These are phyloP conservation scores for Celastrina argiolus DNA, from an alignment of 2,888 invertebrate species.

Conservation along the genomic window DNA sequence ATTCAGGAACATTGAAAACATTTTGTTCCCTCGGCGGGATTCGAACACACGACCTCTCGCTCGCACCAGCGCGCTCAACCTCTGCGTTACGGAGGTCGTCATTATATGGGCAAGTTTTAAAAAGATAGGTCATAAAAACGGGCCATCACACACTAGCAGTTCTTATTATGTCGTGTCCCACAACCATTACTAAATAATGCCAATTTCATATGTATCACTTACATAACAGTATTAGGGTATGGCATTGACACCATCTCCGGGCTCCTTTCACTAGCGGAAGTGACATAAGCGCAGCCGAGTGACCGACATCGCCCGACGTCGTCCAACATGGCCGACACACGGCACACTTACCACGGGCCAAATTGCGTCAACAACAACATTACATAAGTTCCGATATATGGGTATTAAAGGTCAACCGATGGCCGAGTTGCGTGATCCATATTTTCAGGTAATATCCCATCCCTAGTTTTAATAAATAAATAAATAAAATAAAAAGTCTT, in stretches of 20 bases:
- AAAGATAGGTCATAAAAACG: no score
- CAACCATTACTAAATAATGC: no score
- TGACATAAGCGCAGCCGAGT: constrained; percentile 34
- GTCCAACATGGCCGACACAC: constrained; percentile 27
- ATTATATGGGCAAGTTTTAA: no score
- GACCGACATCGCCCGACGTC: constrained; percentile 2
- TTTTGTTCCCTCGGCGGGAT: no score
- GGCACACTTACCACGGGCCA: constrained; percentile 72
- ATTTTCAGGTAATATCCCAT: neutral
- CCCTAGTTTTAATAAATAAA: no score
- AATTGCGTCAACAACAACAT: constrained; percentile 58
- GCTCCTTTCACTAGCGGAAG: constrained; percentile 60
- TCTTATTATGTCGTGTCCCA: constrained; percentile 21
- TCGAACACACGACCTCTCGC: no score
- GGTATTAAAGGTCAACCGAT: constrained; percentile 8
- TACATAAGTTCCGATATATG: constrained; percentile 2
- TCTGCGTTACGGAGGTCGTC: no score
- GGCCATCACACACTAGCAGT: neutral
- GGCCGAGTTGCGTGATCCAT: neutral
- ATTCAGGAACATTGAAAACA: no score
- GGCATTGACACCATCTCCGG: constrained; percentile 19
- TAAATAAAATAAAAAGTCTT: no score
- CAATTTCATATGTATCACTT: constrained; percentile 16
- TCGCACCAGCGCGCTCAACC: no score
- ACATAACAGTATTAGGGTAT: constrained; percentile 2